These are phyloP conservation scores for Leptinotarsa juncta DNA, from an alignment of 2,888 invertebrate species.

Conservation along the genomic window DNA sequence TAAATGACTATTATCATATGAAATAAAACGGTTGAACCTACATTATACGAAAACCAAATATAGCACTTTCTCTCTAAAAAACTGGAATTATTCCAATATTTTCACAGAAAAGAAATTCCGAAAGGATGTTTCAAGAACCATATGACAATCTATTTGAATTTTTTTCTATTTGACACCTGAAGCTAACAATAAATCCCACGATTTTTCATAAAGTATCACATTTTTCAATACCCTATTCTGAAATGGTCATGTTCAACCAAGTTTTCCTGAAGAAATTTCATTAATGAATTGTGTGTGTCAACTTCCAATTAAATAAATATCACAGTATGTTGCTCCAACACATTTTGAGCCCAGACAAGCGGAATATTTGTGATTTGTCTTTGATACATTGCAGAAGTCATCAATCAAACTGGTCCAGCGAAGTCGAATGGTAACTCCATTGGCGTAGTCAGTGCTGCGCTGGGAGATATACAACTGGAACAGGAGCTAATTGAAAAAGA, in stretches of 20 bases:
- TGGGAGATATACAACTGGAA: too few species aligned
- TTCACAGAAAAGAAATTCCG: too few species aligned
- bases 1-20: too few species aligned
- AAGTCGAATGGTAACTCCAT: constrained; percentile 53
- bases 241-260: neutral
- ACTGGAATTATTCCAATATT: too few species aligned
- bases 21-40: too few species aligned
- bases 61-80: too few species aligned
- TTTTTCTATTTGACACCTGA: too few species aligned
- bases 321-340: constrained; percentile 50
- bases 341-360: constrained; percentile 52
- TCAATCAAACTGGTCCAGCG: constrained; percentile 62
- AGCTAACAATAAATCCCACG: too few species aligned
- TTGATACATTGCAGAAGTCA: constrained; percentile 65
- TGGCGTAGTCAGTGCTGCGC: constrained; percentile 21
- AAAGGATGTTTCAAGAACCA: too few species aligned
- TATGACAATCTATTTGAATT: too few species aligned
- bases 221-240: neutral
- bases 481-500: too few species aligned
- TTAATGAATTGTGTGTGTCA: constrained; percentile 49
- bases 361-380: constrained; percentile 64
- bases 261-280: constrained; percentile 27
- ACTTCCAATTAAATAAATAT: constrained; percentile 54
- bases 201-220: neutral
- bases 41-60: too few species aligned